Evolutionary conservation across 2,888 invertebrate species (phyloP), one percentile per base, ranked within the genome.

Genomic region (Dusona sp.): DNA sequence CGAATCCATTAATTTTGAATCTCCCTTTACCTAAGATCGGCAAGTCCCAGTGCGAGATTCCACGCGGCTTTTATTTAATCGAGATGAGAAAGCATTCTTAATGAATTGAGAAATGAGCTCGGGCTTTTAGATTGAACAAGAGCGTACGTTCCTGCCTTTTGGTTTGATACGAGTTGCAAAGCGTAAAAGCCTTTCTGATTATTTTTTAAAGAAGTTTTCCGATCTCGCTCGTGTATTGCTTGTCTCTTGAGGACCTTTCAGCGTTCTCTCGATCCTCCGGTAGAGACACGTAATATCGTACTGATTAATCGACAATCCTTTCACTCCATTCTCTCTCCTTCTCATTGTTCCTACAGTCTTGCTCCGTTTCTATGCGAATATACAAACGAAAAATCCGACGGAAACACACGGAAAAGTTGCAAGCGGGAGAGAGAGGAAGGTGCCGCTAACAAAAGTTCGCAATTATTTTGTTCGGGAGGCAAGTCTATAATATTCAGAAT

Each of bases 141-240:
- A 84, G 73, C 11, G 3, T 57, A 65, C 57, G 36, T 57, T 48
- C 42, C 65, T 29, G 7, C n/a, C 19, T 25, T 77, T n/a, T 75
- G 73, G 29, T 51, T n/a, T 54, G n/a, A 29, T 36, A 48, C 38
- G 74, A 70, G 38, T 1, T 65, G 64, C 54, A 77, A 65, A 70
- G 48, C 81, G 80, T 80, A 51, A 80, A 75, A 29, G 70, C 22
- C 61, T 79, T 87, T 79, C 87, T 88, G 89, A 90, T 90, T 90
- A 89, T 90, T 91, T 89, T 25, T 88, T 90, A 90, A 90, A 85
- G 90, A 90, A 90, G 90, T 88, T 87, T 57, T 25, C 38, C 19
- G 54, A 36, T 73, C 72, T 73, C 51, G 54, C 88, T 89, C 68
- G 42, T 19, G 19, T 9, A 16, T 70, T 70, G 61, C 51, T 80